phyloP scores from a whole-genome alignment of 2,113 vertebrate species.

The Eira barbara region DNA sequence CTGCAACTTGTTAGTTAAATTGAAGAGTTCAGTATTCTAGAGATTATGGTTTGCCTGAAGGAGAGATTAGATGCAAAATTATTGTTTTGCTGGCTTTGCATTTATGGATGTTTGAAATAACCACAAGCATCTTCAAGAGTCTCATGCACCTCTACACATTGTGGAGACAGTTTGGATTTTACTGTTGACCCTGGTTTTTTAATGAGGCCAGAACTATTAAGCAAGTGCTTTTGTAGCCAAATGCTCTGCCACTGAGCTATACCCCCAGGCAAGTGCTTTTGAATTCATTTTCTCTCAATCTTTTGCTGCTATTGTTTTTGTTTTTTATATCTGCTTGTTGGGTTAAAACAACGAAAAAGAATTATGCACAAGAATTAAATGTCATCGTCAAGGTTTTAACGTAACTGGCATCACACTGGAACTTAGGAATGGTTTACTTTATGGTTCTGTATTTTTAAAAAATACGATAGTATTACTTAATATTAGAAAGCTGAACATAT shows the following conservation, averaged over 20 bases:
- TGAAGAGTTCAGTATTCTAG: not conserved
- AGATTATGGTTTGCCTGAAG: not conserved
- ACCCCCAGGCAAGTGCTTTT: not conserved
- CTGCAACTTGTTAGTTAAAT: not conserved
- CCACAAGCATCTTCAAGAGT: not conserved
- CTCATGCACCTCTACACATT: not conserved
- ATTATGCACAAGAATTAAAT: constrained; percentile 54
- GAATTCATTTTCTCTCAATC: not conserved
- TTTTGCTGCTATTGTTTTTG: not conserved
- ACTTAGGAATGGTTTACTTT: constrained; percentile 73
- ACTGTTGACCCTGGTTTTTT: constrained; percentile 3
- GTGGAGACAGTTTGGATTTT: not conserved
- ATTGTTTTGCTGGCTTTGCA: not conserved
- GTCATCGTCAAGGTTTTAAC: constrained; percentile 53
- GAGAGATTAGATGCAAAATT: not conserved
- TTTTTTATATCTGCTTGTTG: not conserved
- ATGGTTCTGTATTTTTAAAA: constrained; percentile 43
- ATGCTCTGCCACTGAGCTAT: too few relatives aligned
- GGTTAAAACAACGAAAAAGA: constrained; percentile 38
- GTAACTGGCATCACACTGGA: constrained; percentile 59
- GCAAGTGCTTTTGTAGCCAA: not conserved
- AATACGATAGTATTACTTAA: constrained; percentile 42
- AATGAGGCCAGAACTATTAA: constrained; percentile 10
- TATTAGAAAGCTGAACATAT: constrained; percentile 48
- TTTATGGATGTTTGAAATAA: not conserved